Conservation (phyloP, 2,888 invertebrate species). For the Tuberolachnus salignus region DNA sequence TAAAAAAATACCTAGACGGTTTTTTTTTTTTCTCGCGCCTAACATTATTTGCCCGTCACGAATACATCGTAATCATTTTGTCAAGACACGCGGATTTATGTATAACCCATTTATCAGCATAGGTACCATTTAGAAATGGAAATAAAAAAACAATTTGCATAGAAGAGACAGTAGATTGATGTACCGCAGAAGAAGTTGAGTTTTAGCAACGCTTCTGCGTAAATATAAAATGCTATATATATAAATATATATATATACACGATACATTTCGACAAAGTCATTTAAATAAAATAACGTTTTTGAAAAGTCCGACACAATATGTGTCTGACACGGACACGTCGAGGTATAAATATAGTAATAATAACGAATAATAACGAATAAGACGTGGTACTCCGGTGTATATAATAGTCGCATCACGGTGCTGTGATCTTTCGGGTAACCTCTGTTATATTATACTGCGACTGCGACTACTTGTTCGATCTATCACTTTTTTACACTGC, state of each 20-base stretch:
- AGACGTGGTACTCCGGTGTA: slow-evolving; percentile 3
- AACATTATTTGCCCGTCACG: no score
- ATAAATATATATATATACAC: neutral
- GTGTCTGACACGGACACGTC: slow-evolving; percentile 22
- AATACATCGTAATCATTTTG: no score
- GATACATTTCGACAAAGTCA: neutral
- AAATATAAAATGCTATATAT: no score
- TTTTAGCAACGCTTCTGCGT: no score
- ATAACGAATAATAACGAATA: slow-evolving; percentile 6
- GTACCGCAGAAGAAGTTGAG: no score
- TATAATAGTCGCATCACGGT: slow-evolving; percentile 20
- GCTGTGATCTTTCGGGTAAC: slow-evolving; percentile 45
- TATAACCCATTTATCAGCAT: no score
- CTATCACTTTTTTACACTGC: slow-evolving; percentile 39
- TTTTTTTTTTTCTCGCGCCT: no score
- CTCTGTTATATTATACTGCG: neutral
- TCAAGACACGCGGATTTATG: no score
- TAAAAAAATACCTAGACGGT: no score
- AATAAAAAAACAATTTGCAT: no score
- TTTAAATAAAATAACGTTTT: slow-evolving; percentile 32
- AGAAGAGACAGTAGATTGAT: no score
- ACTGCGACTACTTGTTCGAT: slow-evolving; percentile 40
- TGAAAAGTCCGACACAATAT: slow-evolving; percentile 12
- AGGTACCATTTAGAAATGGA: no score
- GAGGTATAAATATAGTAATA: neutral